Conservation (phyloP, 2,113 vertebrate genomes). For the Apteryx owenii region DNA sequence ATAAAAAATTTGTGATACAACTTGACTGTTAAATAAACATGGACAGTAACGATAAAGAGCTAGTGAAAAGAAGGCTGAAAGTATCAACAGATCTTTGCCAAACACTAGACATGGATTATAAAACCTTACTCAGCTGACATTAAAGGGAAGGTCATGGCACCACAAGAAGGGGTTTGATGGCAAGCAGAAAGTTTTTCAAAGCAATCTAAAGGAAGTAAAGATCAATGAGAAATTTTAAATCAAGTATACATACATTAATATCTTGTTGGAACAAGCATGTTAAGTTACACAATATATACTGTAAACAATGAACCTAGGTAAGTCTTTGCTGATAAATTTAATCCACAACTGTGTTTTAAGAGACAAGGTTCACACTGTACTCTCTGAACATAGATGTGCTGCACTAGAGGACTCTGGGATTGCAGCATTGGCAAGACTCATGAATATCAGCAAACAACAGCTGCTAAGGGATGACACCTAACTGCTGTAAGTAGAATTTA, state of each 20-base stretch:
- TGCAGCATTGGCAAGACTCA: background rate
- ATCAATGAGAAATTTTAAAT: rapidly evolving
- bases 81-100: too few relatives aligned
- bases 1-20: too few relatives aligned
- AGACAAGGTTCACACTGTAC: background rate
- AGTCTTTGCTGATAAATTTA: background rate
- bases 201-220: background rate
- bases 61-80: too few relatives aligned
- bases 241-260: background rate
- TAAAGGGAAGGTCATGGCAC: background rate
- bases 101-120: background rate
- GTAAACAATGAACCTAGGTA: background rate
- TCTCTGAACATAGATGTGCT: background rate
- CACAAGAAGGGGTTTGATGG: background rate
- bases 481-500: background rate
- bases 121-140: background rate
- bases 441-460: background rate
- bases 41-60: too few relatives aligned
- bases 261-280: background rate
- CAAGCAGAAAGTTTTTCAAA: background rate
- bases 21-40: too few relatives aligned
- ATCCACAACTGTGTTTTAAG: background rate
- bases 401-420: background rate
- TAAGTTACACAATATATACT: background rate
- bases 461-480: background rate